These are phyloP conservation scores for Amphipyra tragopoginis DNA, from an alignment of 2,888 invertebrate species.

Conservation along the genomic window DNA sequence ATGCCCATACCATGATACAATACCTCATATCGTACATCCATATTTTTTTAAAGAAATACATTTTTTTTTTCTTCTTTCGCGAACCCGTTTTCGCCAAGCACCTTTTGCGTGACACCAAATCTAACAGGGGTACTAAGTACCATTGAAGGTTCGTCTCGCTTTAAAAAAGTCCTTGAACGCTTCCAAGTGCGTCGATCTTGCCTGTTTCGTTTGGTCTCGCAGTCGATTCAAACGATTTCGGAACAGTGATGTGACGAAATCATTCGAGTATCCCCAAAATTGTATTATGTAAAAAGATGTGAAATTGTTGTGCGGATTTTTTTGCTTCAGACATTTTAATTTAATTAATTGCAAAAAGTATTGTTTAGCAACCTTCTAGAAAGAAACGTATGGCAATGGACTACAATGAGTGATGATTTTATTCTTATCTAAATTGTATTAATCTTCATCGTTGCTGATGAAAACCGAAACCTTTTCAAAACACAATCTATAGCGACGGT, in stretches of 20 bases:
- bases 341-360: neutral
- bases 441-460: no score
- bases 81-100: constrained; percentile 38
- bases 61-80: constrained; percentile 19
- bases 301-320: constrained; percentile 1
- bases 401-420: no score
- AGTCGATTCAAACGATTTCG: constrained; percentile 53
- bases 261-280: constrained; percentile 5
- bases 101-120: constrained; percentile 43
- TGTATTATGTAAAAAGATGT: neutral
- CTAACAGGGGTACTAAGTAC: constrained; percentile 66
- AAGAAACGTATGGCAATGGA: no score
- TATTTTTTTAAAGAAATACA: neutral
- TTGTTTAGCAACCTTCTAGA: no score
- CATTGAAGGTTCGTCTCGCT: constrained; percentile 65
- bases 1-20: no score
- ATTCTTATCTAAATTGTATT: no score
- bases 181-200: constrained; percentile 62
- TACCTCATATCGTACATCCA: no score
- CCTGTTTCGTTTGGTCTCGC: constrained; percentile 57
- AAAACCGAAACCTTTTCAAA: no score
- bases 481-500: no score
- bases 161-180: constrained; percentile 60
- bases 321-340: neutral
- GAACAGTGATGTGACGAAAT: constrained; percentile 31